These are phyloP conservation scores for Rafetus swinhoei DNA, from an alignment of 2,113 vertebrate species.

Conservation along the genomic window DNA sequence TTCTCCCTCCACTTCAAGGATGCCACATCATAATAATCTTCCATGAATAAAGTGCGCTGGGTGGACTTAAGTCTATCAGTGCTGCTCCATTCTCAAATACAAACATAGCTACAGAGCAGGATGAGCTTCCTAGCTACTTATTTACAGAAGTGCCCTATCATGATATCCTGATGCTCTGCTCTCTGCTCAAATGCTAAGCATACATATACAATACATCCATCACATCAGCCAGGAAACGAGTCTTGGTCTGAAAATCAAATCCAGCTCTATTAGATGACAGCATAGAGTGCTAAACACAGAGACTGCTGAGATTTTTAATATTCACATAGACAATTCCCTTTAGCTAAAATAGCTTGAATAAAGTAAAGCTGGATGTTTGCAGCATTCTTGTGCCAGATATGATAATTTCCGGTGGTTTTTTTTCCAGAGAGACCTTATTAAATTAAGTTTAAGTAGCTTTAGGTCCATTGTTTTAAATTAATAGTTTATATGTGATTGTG, in stretches of 20 bases:
- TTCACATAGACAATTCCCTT: background rate
- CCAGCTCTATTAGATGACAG: background rate
- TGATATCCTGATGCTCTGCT: background rate
- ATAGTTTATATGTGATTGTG: no score
- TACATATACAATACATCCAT: background rate
- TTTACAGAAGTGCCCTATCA: background rate
- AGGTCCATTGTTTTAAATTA: no score
- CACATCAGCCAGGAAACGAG: no score
- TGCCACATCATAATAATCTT: background rate
- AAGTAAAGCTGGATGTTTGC: background rate
- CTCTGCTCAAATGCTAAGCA: background rate
- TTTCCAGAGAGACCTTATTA: no score
- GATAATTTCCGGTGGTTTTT: no score
- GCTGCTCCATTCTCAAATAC: background rate
- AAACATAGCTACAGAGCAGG: background rate
- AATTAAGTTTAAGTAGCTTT: no score
- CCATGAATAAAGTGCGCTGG: background rate
- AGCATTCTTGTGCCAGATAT: background rate
- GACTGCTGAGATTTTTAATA: background rate
- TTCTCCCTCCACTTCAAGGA: background rate
- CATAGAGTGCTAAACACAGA: background rate
- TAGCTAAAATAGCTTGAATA: background rate
- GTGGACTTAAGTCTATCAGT: background rate
- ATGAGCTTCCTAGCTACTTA: background rate
- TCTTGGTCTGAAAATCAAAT: background rate